Evolutionary conservation across 2,888 invertebrate species (phyloP).

Genomic region (Blomia tropicalis): DNA sequence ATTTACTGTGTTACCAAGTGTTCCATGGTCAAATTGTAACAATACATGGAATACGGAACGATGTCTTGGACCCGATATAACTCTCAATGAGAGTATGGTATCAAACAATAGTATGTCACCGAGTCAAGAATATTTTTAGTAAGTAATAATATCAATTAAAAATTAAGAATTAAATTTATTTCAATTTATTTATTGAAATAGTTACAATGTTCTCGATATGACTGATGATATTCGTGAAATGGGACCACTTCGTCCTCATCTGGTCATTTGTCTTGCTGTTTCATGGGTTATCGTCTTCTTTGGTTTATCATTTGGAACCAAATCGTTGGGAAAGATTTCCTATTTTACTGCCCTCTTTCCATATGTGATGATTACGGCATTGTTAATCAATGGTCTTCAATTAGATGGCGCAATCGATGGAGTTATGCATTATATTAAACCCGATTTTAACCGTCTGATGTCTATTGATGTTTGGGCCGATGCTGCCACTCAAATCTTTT

Average conservation of each 20-base stretch:
- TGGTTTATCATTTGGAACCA: constrained; percentile 29
- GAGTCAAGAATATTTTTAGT: constrained; percentile 23
- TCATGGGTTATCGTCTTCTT: constrained; percentile 25
- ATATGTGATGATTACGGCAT: constrained; percentile 50
- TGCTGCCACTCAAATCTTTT: constrained; percentile 23
- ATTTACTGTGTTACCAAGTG: constrained; percentile 3
- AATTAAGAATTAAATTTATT: too few species aligned
- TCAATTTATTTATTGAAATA: background rate
- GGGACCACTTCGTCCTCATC: constrained; percentile 18
- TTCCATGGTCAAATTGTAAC: constrained; percentile 15
- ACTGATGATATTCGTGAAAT: constrained; percentile 22
- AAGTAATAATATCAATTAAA: too few species aligned
- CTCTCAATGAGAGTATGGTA: background rate
- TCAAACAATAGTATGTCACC: background rate
- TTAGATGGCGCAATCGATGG: constrained; percentile 23
- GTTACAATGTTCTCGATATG: constrained; percentile 18
- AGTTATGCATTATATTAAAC: constrained; percentile 25
- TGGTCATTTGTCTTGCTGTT: constrained; percentile 21
- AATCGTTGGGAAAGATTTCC: constrained; percentile 29
- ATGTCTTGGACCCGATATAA: background rate
- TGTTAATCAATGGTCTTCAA: constrained; percentile 23
- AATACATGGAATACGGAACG: constrained; percentile 18
- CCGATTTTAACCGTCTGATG: constrained; percentile 22
- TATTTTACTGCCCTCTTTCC: constrained; percentile 47
- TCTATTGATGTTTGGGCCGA: constrained; percentile 22